Conservation (phyloP, 1,140 invertebrate genomes). For the Streblospio benedicti region DNA sequence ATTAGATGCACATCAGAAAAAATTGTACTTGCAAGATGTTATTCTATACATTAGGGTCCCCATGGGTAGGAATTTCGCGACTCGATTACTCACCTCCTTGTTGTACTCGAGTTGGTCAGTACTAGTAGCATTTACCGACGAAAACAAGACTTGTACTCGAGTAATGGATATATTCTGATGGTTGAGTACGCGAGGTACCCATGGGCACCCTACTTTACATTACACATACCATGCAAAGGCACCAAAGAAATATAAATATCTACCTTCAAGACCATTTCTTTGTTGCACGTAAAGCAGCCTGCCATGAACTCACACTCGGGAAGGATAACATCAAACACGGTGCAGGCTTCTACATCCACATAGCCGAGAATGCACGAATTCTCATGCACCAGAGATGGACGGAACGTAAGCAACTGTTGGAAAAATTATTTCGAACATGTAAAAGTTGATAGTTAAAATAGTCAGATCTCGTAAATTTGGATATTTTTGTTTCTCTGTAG, state of each 20-base stretch:
- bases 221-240: background rate
- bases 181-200: background rate
- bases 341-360: constrained; percentile 40
- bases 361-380: constrained; percentile 39
- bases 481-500: too few species aligned
- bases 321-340: constrained; percentile 39
- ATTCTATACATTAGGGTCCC: too few species aligned
- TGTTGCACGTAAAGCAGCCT: constrained; percentile 38
- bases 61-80: too few species aligned
- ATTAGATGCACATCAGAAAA: too few species aligned
- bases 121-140: too few species aligned
- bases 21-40: too few species aligned
- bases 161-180: background rate
- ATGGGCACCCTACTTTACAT: background rate
- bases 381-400: constrained; percentile 37
- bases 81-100: too few species aligned
- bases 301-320: constrained; percentile 31
- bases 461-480: too few species aligned
- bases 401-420: constrained; percentile 31
- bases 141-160: too few species aligned
- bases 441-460: too few species aligned
- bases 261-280: constrained; percentile 35
- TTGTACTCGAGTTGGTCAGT: too few species aligned
- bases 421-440: too few species aligned
- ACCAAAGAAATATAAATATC: background rate